Evolutionary conservation across 2,797 vertebrate genomes (phyloP), one percentile per base, ranked within the genome.

Genomic region (Artibeus jamaicensis): DNA sequence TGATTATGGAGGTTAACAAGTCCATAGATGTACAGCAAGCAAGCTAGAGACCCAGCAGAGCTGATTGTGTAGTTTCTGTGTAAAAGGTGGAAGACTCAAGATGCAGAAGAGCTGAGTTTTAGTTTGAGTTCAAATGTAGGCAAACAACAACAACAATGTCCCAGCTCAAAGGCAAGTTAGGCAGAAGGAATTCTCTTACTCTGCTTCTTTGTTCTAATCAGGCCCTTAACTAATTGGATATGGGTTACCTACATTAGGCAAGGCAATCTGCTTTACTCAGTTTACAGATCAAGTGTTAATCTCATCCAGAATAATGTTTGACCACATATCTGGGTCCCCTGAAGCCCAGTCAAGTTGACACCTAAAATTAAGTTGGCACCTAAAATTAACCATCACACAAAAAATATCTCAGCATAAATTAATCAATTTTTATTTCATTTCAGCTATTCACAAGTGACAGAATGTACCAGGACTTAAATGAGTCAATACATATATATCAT

Each of bases 311-410:
- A 79, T 57, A 65, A 94, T 42, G 29, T 48, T 46, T 73, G 73
- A 79, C 29, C 32, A 74, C 81, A 62, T 70, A 82, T 70, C 76
- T 82, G 34, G 46, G 3, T 39, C 4, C 29, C 10, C 24, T 29
- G 16, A 74, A n/a, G 46, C 46, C 65, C 73, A 85, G 73, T n/a
- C 79, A 55, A 67, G 29, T 67, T 79, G 48, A 79, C 39, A 78
- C 55, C 67, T 70, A 77, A 85, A 88, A 79, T 88, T 57, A 55
- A 73, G 29, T 73, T 79, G 48, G 73, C 26, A 48, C 55, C 67
- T 70, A 83, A 79, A 88, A 79, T 88, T 57, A 85, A 89, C 65
- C 34, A 96, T 79, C 29, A 74, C 53, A 74, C 57, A 93, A 90
- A 19, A 37, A 21, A 39, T n/a, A n/a, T 34, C 6, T 6, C 46